These are phyloP conservation scores for Heliconius congener DNA, from an alignment of 1,140 invertebrate genomes.

Conservation along the genomic window DNA sequence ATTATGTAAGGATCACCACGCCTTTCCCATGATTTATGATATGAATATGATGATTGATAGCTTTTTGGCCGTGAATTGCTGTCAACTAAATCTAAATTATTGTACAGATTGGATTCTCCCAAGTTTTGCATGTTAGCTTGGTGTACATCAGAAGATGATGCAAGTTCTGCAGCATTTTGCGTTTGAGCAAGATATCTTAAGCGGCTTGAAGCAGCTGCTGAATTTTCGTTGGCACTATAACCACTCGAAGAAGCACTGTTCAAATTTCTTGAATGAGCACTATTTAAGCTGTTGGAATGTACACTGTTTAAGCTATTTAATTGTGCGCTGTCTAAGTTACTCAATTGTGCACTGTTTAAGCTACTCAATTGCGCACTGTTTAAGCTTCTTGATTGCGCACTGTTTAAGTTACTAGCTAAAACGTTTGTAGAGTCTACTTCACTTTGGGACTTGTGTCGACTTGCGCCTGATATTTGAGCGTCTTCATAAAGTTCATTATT, in stretches of 20 bases:
- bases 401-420: constrained; percentile 39
- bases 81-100: constrained; percentile 38
- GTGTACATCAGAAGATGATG: constrained; percentile 28
- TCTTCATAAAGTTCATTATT: constrained; percentile 67
- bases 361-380: not conserved
- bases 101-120: not conserved
- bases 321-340: not conserved
- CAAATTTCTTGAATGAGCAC: constrained; percentile 40
- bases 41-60: constrained; percentile 79
- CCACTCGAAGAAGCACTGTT: constrained; percentile 46
- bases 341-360: not conserved
- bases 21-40: constrained; percentile 79
- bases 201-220: constrained; percentile 45
- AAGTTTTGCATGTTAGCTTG: constrained; percentile 30
- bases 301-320: not conserved
- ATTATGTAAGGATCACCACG: constrained; percentile 78
- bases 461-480: constrained; percentile 41
- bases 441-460: constrained; percentile 43
- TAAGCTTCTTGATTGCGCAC: not conserved
- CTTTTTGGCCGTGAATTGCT: constrained; percentile 66
- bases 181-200: constrained; percentile 42
- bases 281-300: constrained; percentile 40
- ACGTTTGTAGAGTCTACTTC: constrained; percentile 42
- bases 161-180: constrained; percentile 19
- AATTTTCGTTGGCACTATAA: constrained; percentile 38